Evolutionary conservation across 2,797 vertebrate species (phyloP), one percentile per base, ranked within the genome.

Genomic region (Notolabrus celidotus): DNA sequence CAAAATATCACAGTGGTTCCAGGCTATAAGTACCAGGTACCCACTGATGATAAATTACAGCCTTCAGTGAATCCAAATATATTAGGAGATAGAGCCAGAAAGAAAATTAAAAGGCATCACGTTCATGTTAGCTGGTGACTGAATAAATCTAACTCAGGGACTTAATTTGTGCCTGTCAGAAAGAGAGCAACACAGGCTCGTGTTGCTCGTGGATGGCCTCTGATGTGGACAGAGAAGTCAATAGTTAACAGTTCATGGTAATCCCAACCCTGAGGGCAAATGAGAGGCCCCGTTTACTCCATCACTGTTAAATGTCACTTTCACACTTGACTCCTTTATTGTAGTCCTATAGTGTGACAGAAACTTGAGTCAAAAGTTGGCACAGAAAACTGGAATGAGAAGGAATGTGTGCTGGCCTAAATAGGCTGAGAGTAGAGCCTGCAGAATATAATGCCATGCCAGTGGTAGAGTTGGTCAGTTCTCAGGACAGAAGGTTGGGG

Each of bases 41-140:
- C 82, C 70, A 64, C 71, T 81, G 61, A 82, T 82, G 60, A 90
- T 72, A 70, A 86, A 90, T 85, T 85, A 86, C 55, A 85, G 73
- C 78, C 67, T n/a, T 75, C 12, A 10, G 61, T 1, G 45, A 74
- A 83, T 67, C 2, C 0, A 51, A 74, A 79, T 58, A 72, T 73
- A 73, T 84, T 70, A 77, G 54, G 56, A 82, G 59, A 64, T n/a
- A 46, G 56, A 75, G 60, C 45, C 60, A 60, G 71, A 72, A 60
- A 71, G 46, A 5, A 88, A 90, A 91, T 89, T 76, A 87, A 88
- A 90, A 89, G 85, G 82, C 54, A 65, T 69, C 66, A 29, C 10
- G 6, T 71, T 82, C 46, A 62, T 43, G 25, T 75, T 61, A 55
- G 70, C 34, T 59, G 23, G 49, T 57, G 74, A 77, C 67, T 52